A percentile compares a stretch with the other conserved stretches of the same genome.
These are phyloP conservation scores for Ceratitis capitata DNA, from an alignment of 1,140 invertebrate genomes.

Conservation along the genomic window DNA sequence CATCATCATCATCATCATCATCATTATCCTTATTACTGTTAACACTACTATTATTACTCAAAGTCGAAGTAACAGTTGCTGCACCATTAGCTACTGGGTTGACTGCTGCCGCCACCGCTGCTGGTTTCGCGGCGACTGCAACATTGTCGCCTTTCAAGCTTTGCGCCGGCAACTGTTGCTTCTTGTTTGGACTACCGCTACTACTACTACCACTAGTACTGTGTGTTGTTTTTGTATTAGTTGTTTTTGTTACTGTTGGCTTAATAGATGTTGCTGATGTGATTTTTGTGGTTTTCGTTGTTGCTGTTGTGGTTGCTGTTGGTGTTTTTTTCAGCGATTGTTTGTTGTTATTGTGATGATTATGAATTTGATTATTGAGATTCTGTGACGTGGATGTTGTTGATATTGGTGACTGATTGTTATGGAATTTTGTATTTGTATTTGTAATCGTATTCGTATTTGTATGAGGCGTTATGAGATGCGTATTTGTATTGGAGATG, in stretches of 20 bases:
- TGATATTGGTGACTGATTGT: conserved; percentile 34
- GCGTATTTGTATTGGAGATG: conserved; percentile 38
- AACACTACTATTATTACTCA: conserved; percentile 49
- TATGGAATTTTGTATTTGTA: conserved; percentile 40
- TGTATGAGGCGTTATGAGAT: neutral
- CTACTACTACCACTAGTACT: conserved; percentile 50
- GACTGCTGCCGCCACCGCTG: conserved; percentile 13
- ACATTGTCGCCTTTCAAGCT: neutral
- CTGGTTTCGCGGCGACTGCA: neutral
- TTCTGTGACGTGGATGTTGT: conserved; percentile 50
- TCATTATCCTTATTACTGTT: conserved; percentile 77
- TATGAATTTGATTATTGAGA: conserved; percentile 40
- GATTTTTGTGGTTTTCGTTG: no score
- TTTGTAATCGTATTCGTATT: neutral
- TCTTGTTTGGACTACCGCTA: conserved; percentile 28
- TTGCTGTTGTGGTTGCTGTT: conserved; percentile 50
- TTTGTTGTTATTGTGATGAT: neutral
- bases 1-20: conserved; percentile 75
- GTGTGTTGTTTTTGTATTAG: conserved; percentile 43
- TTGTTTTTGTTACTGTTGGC: conserved; percentile 45
- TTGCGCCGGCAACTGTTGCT: neutral
- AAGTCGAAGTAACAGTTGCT: conserved; percentile 49
- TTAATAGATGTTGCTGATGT: conserved; percentile 42
- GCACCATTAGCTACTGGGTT: conserved; percentile 64
- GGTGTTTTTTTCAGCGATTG: conserved; percentile 38